These are phyloP conservation scores for Phylloscopus trochiloides DNA, from an alignment of 2,113 vertebrate species.

Conservation along the genomic window DNA sequence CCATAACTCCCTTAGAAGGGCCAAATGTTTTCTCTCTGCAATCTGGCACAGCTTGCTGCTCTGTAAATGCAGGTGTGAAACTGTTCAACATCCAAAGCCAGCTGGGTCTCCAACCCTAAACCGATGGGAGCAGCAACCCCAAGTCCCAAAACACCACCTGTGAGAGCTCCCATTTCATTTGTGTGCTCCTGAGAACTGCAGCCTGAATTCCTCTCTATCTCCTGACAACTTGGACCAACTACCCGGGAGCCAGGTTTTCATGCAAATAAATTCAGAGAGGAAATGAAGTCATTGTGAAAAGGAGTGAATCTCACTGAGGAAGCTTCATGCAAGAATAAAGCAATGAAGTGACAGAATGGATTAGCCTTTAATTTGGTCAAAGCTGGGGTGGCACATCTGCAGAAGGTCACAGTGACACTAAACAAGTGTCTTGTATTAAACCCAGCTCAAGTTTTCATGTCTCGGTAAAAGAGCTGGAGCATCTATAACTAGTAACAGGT, in stretches of 20 bases:
- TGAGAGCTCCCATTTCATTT: background rate
- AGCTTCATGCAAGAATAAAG: background rate
- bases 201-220: fast-evolving
- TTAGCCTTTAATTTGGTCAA: background rate
- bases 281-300: fast-evolving
- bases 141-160: background rate
- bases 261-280: background rate
- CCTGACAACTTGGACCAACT: background rate
- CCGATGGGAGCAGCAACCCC: background rate
- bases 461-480: constrained; percentile 20
- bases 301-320: background rate
- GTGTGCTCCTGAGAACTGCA: background rate
- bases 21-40: background rate
- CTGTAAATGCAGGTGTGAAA: background rate
- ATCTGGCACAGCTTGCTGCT: background rate
- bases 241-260: background rate
- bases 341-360: background rate
- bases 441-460: constrained; percentile 10
- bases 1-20: background rate
- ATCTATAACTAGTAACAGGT: constrained; percentile 57
- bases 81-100: background rate
- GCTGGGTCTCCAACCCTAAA: background rate
- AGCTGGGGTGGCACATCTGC: background rate
- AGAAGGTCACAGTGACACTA: constrained; percentile 57
- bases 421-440: constrained; percentile 15